Evolutionary conservation across 35 echinoderm and acorn worm genomes (phyloP), one percentile per base, ranked within the genome.

Genomic region (Heliocidaris erythrogramma): DNA sequence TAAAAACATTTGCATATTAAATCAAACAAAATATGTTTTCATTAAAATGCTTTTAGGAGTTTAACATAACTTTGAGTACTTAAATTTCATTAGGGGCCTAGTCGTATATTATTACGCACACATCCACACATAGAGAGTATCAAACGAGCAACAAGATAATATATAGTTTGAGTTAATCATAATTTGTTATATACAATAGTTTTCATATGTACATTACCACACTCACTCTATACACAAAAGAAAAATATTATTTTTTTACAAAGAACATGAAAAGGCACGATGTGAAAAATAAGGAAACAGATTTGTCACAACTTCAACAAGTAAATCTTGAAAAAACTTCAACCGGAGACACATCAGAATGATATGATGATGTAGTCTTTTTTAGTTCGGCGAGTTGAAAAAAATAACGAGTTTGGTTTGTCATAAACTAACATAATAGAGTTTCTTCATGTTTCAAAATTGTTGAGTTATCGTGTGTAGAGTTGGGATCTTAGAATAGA

Each of bases 151-250:
- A 78, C 65, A 78, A 6, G 2, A 78, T n/a, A 18, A 78, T 78
- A 78, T 78, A 78, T 27, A 42, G 65, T 78, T 21, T 78, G 65
- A 78, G 65, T 78, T 78, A 78, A 27, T 78, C 18, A 89, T 89
- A 89, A 89, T 89, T 89, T 89, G 87, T 17, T 89, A 89, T 89
- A 32, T 89, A 89, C 87, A 89, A 78, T 18, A 78, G 65, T 89
- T 48, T 89, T 89, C 47, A 48, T 89, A 89, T 89, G 32, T 89
- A 89, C 87, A 89, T 31, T 47, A 89, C 47, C 87, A 42, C 87
- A 89, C 87, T 48, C 31, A 32, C 12, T 88, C 12, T 89, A 31
- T 48, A 89, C 2, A 89, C 47, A 48, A 89, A 78, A 24, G 27
- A 78, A 42, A 78, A 78, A 78, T 78, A 78, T 78, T 7, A 78